Evolutionary conservation across 2,113 vertebrate genomes (phyloP), one percentile per base, ranked within the genome.

Genomic region (Xiphophorus couchianus): DNA sequence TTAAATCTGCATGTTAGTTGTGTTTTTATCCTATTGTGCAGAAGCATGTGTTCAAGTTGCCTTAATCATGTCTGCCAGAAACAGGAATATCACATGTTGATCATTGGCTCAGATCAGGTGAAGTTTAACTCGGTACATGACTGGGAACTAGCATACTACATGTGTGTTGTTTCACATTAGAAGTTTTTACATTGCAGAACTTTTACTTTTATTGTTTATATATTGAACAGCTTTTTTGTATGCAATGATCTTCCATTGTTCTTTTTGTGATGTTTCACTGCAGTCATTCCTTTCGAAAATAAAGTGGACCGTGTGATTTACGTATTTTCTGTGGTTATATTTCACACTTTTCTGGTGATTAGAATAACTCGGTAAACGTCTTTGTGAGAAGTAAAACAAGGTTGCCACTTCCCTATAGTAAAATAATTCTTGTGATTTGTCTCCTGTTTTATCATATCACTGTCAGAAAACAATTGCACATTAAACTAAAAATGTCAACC

Each of bases 241-340:
- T 62, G 15, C 17, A 69, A 66, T 65, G 61, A 25, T 74, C 28
- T 51, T 61, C 11, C 19, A 30, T 74, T 77, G 31, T 37, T 37
- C n/a, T 11, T 64, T 69, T 28, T 68, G 58, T 71, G n/a, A 25
- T 67, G 58, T 66, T 25, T 78, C 76, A 78, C 51, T 64, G 64
- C 78, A 81, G 69, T 80, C 68, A 73, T 80, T 88, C 67, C 68
- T 3, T 84, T 44, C 85, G 66, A 77, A 88, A 84, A 81, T 91
- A 89, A 93, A 93, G 54, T 87, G 48, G 75, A 87, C 65, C 62
- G 74, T 77, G 65, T 87, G 76, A 82, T 78, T 83, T 75, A 81
- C 75, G 67, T 0, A 31, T 25, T n/a, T 17, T 1, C 22, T 12
- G 33, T 35, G 30, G 30, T 35, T 65, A 13, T 22, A 22, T 33